These are phyloP conservation scores for Toxotes lorentzi DNA, from an alignment of 2,797 vertebrate species.

Conservation along the genomic window DNA sequence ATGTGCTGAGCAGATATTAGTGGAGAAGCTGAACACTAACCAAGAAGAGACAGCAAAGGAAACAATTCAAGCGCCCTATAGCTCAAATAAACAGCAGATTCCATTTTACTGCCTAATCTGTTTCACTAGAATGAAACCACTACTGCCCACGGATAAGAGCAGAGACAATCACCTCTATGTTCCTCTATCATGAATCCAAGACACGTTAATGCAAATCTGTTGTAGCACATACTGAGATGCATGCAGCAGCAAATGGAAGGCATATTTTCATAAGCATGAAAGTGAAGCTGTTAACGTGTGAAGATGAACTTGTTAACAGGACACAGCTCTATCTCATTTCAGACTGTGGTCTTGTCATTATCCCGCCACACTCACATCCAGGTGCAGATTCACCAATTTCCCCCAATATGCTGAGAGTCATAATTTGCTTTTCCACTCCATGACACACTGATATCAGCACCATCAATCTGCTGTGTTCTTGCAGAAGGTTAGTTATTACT, in stretches of 20 bases:
- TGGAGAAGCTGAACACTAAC: too few relatives aligned
- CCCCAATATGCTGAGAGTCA: slow-evolving; percentile 49
- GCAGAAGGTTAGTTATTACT: slow-evolving; percentile 65
- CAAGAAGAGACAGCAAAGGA: not conserved
- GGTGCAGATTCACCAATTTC: slow-evolving; percentile 43
- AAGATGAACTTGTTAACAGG: slow-evolving; percentile 24
- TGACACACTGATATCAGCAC: slow-evolving; percentile 61
- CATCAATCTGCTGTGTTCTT: slow-evolving; percentile 67
- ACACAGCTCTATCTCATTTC: slow-evolving; percentile 34
- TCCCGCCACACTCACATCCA: slow-evolving; percentile 13
- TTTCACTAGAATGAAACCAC: not conserved
- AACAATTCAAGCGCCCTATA: slow-evolving; percentile 10
- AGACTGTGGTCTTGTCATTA: slow-evolving; percentile 1
- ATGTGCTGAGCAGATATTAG: too few relatives aligned
- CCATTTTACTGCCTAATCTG: slow-evolving; percentile 10
- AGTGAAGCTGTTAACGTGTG: slow-evolving; percentile 1
- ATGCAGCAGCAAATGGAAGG: not conserved
- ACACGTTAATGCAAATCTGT: not conserved
- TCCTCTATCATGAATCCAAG: not conserved
- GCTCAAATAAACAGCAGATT: slow-evolving; percentile 31
- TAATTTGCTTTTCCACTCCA: slow-evolving; percentile 72
- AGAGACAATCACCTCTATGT: not conserved
- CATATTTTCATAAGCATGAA: slow-evolving; percentile 12
- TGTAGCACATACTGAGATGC: not conserved
- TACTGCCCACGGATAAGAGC: slow-evolving; percentile 1